These are phyloP conservation scores for Aleadryas rufinucha DNA, from an alignment of 2,113 vertebrate species.

Conservation along the genomic window DNA sequence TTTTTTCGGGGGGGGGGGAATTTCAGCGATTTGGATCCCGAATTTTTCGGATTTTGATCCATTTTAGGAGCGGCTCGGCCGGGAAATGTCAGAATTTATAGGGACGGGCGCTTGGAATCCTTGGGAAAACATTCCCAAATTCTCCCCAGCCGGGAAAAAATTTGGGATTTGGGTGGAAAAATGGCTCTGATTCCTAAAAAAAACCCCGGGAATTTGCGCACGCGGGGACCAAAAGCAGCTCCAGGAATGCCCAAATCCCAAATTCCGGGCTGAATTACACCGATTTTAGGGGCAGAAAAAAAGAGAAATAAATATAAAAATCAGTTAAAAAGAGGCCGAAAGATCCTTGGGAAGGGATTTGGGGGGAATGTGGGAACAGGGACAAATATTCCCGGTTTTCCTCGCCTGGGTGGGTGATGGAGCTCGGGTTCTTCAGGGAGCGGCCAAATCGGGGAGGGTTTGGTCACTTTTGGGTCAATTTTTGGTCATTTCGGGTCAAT, in stretches of 20 bases:
- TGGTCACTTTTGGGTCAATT: not conserved
- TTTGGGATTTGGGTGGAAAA: not conserved
- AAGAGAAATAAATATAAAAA: not conserved
- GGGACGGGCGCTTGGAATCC: not conserved
- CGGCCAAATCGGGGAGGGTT: not conserved
- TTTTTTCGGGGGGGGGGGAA: no score
- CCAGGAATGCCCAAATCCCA: not conserved
- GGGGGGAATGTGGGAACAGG: accelerated
- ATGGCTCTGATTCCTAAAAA: not conserved
- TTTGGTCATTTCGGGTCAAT: not conserved
- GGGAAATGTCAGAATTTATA: accelerated
- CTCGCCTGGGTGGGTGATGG: not conserved
- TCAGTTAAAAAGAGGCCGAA: not conserved
- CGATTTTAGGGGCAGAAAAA: not conserved
- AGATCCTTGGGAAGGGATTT: not conserved
- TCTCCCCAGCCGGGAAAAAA: not conserved
- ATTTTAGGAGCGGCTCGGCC: not conserved
- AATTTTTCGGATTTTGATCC: accelerated
- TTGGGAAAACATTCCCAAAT: not conserved
- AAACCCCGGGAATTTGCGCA: not conserved
- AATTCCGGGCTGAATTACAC: no score
- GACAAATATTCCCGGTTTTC: not conserved
- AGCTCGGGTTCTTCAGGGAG: not conserved
- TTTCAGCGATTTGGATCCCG: not conserved
- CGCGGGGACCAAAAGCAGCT: not conserved